phyloP scores from a whole-genome alignment of 2,888 invertebrate species.

The Agrotis ipsilon region DNA sequence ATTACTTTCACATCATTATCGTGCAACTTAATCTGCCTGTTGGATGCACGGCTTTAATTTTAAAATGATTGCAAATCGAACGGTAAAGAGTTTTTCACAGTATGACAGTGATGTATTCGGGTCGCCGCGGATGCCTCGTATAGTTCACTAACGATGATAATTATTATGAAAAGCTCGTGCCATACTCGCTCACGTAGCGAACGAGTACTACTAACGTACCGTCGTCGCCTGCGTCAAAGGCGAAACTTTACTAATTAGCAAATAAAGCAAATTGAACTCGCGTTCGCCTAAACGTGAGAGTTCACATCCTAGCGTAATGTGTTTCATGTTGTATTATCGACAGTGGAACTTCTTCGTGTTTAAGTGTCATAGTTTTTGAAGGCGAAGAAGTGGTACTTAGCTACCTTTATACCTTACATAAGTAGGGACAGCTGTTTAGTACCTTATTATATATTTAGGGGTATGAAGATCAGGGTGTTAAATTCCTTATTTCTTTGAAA shows the following conservation, averaged over 20 bases:
- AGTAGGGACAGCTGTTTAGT: neutral
- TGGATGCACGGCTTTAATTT: conserved; percentile 51
- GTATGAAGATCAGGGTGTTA: too few species aligned
- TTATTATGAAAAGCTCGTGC: conserved; percentile 78
- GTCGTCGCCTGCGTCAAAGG: conserved; percentile 76
- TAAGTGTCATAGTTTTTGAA: conserved; percentile 24
- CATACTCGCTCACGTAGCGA: conserved; percentile 66
- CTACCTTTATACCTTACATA: neutral
- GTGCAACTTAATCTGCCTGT: conserved; percentile 38
- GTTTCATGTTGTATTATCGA: conserved; percentile 72
- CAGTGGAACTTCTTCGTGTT: conserved; percentile 53
- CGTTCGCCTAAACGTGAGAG: conserved; percentile 77
- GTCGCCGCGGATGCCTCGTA: conserved; percentile 48
- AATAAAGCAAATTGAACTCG: conserved; percentile 85
- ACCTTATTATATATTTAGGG: neutral
- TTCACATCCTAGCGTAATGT: conserved; percentile 72
- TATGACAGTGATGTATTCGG: conserved; percentile 71
- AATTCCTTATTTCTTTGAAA: too few species aligned
- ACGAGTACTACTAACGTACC: conserved; percentile 56
- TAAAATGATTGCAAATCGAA: conserved; percentile 62
- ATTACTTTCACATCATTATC: conserved; percentile 38
- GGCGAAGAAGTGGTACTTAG: neutral
- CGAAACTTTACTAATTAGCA: conserved; percentile 87
- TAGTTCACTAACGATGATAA: conserved; percentile 77
- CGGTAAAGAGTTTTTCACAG: conserved; percentile 68